A percentile compares a stretch with the other conserved stretches of the same genome.
Conservation (phyloP, 2,113 vertebrate species). For the Lates calcarifer region DNA sequence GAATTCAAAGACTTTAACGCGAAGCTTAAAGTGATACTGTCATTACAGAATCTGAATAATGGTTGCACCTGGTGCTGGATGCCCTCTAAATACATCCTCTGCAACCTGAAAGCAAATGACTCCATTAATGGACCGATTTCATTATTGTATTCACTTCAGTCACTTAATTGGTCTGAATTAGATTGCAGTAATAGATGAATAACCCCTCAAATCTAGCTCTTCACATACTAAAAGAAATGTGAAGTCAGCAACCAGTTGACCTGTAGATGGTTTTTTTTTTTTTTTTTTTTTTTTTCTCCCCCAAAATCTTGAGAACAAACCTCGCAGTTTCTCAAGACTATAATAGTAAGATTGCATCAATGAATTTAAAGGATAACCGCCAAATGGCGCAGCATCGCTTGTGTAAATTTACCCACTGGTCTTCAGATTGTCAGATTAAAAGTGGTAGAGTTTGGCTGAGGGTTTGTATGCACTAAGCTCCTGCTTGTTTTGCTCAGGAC, state of each 20-base stretch:
- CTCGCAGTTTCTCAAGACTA: neutral
- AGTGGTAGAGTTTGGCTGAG: conserved; percentile 51
- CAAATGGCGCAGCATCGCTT: conserved; percentile 37
- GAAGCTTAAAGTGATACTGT: conserved; percentile 31
- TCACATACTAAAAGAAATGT: conserved; percentile 7
- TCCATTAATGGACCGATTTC: conserved; percentile 37
- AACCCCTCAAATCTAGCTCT: conserved; percentile 19
- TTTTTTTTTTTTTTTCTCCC: neutral
- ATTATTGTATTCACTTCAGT: conserved; percentile 42
- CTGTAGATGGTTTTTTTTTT: neutral
- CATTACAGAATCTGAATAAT: conserved; percentile 32
- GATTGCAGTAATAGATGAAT: conserved; percentile 12
- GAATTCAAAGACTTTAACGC: conserved; percentile 31
- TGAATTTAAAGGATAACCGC: conserved; percentile 15
- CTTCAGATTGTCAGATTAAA: conserved; percentile 48
- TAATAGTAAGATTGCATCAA: neutral
- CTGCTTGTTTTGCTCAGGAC: conserved; percentile 82
- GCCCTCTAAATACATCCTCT: conserved; percentile 52
- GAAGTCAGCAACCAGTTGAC: conserved; percentile 2
- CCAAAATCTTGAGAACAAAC: conserved; percentile 1
- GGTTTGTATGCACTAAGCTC: conserved; percentile 78
- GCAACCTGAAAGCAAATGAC: conserved; percentile 40
- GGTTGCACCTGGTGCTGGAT: conserved; percentile 53
- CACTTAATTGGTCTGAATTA: conserved; percentile 30
- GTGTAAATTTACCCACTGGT: conserved; percentile 43